Conservation (phyloP, 2,888 invertebrate genomes). For the Apocheima hispidaria region DNA sequence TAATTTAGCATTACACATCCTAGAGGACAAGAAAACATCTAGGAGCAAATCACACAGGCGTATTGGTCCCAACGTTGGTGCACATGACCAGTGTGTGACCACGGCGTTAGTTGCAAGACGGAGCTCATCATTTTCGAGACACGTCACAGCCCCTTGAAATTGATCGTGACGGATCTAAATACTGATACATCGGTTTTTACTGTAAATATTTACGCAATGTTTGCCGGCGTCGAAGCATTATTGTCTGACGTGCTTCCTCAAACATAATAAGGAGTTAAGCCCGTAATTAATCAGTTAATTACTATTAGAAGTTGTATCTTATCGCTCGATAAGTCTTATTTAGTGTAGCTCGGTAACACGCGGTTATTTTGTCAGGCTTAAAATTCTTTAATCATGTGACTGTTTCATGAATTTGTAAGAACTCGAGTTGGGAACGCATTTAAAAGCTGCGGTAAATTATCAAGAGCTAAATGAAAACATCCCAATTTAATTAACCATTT, state of each 20-base stretch:
- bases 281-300: slow-evolving; percentile 53
- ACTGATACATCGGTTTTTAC: slow-evolving; percentile 18
- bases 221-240: slow-evolving; percentile 36
- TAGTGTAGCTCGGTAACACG: slow-evolving; percentile 51
- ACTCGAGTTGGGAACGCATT: slow-evolving; percentile 29
- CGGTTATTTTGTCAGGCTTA: slow-evolving; percentile 18
- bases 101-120: slow-evolving; percentile 9
- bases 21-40: no score
- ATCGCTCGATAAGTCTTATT: slow-evolving; percentile 57
- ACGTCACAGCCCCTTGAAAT: slow-evolving; percentile 42
- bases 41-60: not conserved
- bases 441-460: not conserved
- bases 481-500: no score
- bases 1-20: no score
- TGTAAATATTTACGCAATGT: slow-evolving; percentile 33
- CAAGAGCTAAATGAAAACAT: not conserved
- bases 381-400: slow-evolving; percentile 49
- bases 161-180: slow-evolving; percentile 38
- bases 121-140: slow-evolving; percentile 47
- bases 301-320: slow-evolving; percentile 57
- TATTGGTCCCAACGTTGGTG: not conserved
- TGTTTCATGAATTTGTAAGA: slow-evolving; percentile 34
- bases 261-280: slow-evolving; percentile 49
- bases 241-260: slow-evolving; percentile 51
- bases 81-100: not conserved